Conservation (phyloP, 2,888 invertebrate genomes). For the Cephus pulcher region DNA sequence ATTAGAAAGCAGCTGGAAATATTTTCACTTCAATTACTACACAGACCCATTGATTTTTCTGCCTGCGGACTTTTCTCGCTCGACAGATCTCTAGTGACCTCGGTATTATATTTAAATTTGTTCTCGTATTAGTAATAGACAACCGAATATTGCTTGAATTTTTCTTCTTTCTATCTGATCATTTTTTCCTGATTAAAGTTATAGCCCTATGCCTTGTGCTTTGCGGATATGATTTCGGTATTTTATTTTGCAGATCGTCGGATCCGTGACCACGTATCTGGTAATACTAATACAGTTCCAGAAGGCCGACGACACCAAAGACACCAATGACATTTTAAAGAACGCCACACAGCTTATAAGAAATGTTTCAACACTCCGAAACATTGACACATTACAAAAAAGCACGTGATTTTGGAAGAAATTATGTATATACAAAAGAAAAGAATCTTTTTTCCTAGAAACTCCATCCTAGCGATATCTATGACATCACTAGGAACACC, state of each 20-base stretch:
- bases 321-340: conserved; percentile 39
- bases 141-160: neutral
- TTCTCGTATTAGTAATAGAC: neutral
- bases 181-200: neutral
- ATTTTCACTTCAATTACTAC: conserved; percentile 71
- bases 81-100: conserved; percentile 71
- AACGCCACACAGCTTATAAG: conserved; percentile 50
- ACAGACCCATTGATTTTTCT: conserved; percentile 70
- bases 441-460: neutral
- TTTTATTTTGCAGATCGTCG: conserved; percentile 68
- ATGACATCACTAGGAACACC: neutral
- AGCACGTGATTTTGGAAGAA: neutral
- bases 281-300: conserved; percentile 74
- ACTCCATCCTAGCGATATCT: neutral
- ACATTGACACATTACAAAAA: neutral
- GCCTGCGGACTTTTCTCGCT: conserved; percentile 72
- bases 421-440: neutral
- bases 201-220: neutral
- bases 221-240: conserved; percentile 11
- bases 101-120: conserved; percentile 57
- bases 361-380: neutral
- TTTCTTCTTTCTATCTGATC: neutral
- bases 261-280: conserved; percentile 72
- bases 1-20: conserved; percentile 70
- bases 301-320: conserved; percentile 67